phyloP scores from a whole-genome alignment of 1,140 invertebrate genomes.

The Dufourea novaeangliae region DNA sequence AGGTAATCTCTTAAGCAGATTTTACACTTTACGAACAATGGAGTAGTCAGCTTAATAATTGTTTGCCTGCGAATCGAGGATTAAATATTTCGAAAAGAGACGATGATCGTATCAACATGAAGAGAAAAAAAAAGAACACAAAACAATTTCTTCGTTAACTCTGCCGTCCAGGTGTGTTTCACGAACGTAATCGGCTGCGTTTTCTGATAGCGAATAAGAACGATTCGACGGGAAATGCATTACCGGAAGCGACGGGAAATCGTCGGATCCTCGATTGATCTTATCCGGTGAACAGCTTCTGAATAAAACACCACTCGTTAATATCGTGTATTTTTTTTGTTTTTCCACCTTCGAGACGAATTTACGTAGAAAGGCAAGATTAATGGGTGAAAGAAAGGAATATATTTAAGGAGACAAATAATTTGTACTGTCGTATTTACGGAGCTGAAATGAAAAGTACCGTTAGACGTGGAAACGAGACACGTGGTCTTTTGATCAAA shows the following conservation, averaged over 20 bases:
- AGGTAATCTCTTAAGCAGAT: no score
- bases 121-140: no score
- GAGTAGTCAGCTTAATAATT: no score
- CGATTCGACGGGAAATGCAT: constrained; percentile 2
- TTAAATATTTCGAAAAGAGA: no score
- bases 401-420: neutral
- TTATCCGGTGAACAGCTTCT: neutral
- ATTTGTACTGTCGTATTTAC: neutral
- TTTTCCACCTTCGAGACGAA: neutral
- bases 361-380: neutral
- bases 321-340: neutral
- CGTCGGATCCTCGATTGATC: constrained; percentile 22
- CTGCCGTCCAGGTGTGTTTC: neutral
- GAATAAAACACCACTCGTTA: neutral
- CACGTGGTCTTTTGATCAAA: neutral
- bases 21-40: no score
- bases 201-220: neutral
- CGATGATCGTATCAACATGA: no score
- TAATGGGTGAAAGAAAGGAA: neutral
- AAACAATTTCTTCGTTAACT: no score
- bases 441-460: neutral
- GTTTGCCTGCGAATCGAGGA: no score
- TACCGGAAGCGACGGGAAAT: neutral
- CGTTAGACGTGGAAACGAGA: neutral
- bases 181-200: constrained; percentile 18